Evolutionary conservation across 2,797 vertebrate genomes (phyloP).

Genomic region (Merluccius polli): DNA sequence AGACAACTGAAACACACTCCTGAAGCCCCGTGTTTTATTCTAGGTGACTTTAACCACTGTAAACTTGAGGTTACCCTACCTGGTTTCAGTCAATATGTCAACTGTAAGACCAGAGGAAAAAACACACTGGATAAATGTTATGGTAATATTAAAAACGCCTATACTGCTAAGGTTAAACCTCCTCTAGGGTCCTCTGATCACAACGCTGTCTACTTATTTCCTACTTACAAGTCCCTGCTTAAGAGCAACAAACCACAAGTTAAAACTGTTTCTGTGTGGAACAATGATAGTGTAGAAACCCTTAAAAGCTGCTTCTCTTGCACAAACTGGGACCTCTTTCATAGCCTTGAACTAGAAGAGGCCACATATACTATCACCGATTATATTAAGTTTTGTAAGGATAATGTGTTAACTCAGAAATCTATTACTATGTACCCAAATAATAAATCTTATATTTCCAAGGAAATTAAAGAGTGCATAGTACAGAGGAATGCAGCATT

Average conservation of each 20-base stretch:
- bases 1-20: too few relatives aligned
- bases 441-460: slow-evolving; percentile 1
- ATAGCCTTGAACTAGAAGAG: slow-evolving; percentile 7
- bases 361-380: neutral
- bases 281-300: neutral
- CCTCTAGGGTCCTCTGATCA: neutral
- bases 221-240: slow-evolving; percentile 6
- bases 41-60: too few relatives aligned
- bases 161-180: slow-evolving; percentile 9
- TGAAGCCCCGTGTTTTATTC: too few relatives aligned
- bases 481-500: neutral
- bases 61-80: too few relatives aligned
- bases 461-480: slow-evolving; percentile 9
- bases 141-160: slow-evolving; percentile 5
- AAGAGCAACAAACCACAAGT: slow-evolving; percentile 6
- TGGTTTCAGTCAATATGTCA: too few relatives aligned
- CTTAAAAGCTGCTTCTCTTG: slow-evolving; percentile 1
- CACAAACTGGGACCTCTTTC: slow-evolving; percentile 10
- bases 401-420: neutral
- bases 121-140: too few relatives aligned
- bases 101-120: too few relatives aligned
- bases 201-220: slow-evolving; percentile 1
- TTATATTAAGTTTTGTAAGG: neutral
- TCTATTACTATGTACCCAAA: slow-evolving; percentile 4
- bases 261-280: slow-evolving; percentile 7